Conservation (phyloP, 1,140 invertebrate species). For the Drosophila nebulosa region DNA sequence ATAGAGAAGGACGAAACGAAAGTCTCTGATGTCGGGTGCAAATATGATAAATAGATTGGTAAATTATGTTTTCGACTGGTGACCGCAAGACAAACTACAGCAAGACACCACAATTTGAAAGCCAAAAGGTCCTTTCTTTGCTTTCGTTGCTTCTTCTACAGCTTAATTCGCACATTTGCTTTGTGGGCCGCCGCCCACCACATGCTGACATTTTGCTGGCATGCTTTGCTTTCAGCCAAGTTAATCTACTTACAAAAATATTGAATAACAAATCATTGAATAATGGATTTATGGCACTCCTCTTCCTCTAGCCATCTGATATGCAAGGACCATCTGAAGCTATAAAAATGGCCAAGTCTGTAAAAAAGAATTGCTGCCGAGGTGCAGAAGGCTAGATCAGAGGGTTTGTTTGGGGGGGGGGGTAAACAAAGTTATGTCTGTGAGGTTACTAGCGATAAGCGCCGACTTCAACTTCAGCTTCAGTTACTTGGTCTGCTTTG, state of each 20-base stretch:
- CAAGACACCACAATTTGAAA: neutral
- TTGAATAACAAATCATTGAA: constrained; percentile 80
- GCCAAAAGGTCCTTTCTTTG: neutral
- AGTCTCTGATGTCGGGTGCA: constrained; percentile 41
- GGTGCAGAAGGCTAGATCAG: neutral
- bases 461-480: constrained; percentile 58
- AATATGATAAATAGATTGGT: constrained; percentile 79
- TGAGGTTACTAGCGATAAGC: constrained; percentile 43
- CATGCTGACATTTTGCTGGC: constrained; percentile 59
- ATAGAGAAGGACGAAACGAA: too few species aligned
- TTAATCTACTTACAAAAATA: constrained; percentile 80
- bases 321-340: constrained; percentile 50
- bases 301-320: constrained; percentile 64
- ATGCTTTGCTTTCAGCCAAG: constrained; percentile 65
- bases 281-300: constrained; percentile 77
- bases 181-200: constrained; percentile 14
- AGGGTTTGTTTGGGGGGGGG: constrained; percentile 3
- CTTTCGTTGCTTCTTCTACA: constrained; percentile 17
- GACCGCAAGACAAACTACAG: neutral
- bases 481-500: constrained; percentile 63
- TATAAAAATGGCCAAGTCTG: constrained; percentile 54
- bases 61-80: constrained; percentile 61
- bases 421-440: constrained; percentile 26
- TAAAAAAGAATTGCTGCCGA: neutral
- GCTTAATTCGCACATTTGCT: constrained; percentile 56